Evolutionary conservation across 2,113 vertebrate genomes (phyloP).

Genomic region (Cynocephalus volans): DNA sequence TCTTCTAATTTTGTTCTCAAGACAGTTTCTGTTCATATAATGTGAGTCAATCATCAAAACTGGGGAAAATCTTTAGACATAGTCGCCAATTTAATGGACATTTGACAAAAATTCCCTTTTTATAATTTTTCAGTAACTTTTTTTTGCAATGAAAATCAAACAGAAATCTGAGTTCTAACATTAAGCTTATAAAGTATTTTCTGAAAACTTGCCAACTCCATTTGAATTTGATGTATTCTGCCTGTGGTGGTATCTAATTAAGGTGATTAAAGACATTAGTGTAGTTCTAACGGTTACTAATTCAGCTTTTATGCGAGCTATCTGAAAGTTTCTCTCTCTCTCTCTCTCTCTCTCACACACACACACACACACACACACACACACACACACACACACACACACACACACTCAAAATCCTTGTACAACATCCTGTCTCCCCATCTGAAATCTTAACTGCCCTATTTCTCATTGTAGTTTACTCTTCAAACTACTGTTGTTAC

Average conservation of each 20-base stretch:
- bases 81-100: not conserved
- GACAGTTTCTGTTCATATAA: not conserved
- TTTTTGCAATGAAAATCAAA: not conserved
- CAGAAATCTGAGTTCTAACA: not conserved
- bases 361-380: no score
- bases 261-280: conserved; percentile 57
- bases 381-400: not conserved
- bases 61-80: not conserved
- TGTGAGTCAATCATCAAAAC: not conserved
- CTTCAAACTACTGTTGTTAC: not conserved
- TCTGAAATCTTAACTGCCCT: not conserved
- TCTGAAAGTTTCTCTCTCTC: conserved; percentile 73
- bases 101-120: not conserved
- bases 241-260: conserved; percentile 75
- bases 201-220: conserved; percentile 75
- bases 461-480: not conserved
- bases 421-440: not conserved
- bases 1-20: not conserved
- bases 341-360: not conserved
- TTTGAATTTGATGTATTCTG: conserved; percentile 77
- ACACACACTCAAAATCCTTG: not conserved
- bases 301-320: conserved; percentile 80
- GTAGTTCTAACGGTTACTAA: conserved; percentile 77
- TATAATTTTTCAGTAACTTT: no score
- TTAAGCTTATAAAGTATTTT: not conserved